Evolutionary conservation across 2,797 vertebrate species (phyloP).

Genomic region (Megalops cyprinoides): DNA sequence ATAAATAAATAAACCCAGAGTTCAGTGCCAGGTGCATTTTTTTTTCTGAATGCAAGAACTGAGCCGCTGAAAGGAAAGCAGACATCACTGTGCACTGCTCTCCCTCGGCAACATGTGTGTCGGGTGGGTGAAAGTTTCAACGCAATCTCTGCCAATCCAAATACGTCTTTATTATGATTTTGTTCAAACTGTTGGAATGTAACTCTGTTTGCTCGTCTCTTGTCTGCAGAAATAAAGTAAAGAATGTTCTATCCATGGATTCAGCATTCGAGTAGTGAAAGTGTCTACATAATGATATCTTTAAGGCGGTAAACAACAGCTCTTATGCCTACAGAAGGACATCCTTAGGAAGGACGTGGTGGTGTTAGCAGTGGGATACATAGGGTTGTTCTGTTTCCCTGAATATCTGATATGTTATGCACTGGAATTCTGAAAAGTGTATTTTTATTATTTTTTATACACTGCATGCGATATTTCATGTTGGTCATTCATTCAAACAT

Average conservation of each 20-base stretch:
- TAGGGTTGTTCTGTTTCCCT: background rate
- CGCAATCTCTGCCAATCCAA: background rate
- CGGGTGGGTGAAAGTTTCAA: conserved; percentile 1
- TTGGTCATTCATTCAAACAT: background rate
- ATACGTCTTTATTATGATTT: background rate
- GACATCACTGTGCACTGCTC: background rate
- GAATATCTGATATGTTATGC: background rate
- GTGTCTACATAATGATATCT: background rate
- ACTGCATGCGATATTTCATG: no score
- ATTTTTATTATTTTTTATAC: background rate
- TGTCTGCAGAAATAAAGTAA: background rate
- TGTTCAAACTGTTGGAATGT: background rate
- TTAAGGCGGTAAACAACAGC: no score
- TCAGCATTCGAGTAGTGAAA: background rate
- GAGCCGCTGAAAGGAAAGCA: background rate
- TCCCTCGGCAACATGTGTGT: background rate
- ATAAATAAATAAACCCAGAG: background rate
- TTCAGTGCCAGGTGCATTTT: background rate
- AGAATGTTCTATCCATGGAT: background rate
- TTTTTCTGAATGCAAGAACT: background rate
- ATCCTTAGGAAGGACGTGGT: no score
- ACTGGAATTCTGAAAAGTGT: background rate
- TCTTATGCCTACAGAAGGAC: no score
- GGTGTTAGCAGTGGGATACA: background rate
- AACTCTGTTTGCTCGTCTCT: background rate